Conservation (phyloP, 2,797 vertebrate species). For the Danio albolineatus region DNA sequence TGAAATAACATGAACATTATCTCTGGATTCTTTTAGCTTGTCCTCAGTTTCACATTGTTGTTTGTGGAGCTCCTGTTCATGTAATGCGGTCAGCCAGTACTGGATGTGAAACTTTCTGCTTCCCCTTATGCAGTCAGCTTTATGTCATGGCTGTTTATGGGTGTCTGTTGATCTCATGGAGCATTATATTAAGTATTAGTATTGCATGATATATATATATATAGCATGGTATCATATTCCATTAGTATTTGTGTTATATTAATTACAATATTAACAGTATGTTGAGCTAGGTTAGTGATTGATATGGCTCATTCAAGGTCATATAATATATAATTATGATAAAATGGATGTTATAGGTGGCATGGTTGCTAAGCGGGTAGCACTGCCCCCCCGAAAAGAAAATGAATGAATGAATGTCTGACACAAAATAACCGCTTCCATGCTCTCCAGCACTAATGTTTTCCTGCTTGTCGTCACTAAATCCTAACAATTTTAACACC, state of each 20-base stretch:
- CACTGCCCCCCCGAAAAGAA: no score
- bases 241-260: no score
- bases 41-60: conserved; percentile 18
- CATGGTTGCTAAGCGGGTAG: no score
- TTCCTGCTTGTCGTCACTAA: no score
- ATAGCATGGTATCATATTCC: no score
- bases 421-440: no score
- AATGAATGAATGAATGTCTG: no score
- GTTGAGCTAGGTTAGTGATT: background rate
- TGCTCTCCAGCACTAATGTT: no score
- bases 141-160: conserved; percentile 17
- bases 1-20: conserved; percentile 23
- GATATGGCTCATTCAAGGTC: background rate
- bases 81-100: conserved; percentile 7
- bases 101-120: conserved; percentile 39
- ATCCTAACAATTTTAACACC: no score
- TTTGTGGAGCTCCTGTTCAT: conserved; percentile 38
- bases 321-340: background rate
- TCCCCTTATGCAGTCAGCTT: conserved; percentile 8
- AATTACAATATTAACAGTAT: no score
- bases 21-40: background rate
- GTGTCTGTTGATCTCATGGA: background rate
- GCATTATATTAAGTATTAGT: no score
- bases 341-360: background rate
- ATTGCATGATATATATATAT: no score